A percentile compares a stretch with the other conserved stretches of the same genome.
Conservation (phyloP, 2,797 vertebrate genomes). For the Spheniscus humboldti region DNA sequence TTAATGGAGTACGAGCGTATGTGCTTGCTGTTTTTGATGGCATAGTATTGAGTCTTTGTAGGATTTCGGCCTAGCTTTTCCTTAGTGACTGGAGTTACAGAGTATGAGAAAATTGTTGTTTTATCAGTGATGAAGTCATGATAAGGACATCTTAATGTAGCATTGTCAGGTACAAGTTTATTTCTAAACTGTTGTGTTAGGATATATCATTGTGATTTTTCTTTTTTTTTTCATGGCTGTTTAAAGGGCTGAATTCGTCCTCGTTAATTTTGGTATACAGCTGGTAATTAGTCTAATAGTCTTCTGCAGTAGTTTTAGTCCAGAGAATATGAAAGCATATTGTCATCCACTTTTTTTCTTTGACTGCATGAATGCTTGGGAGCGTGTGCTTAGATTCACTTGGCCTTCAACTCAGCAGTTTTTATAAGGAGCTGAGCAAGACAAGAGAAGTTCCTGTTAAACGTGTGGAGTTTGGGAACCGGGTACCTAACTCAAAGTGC, state of each 20-base stretch:
- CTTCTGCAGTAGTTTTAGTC: neutral
- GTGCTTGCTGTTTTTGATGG: neutral
- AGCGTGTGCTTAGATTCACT: neutral
- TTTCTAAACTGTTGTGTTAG: neutral
- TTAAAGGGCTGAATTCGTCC: neutral
- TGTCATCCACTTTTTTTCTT: neutral
- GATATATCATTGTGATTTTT: neutral
- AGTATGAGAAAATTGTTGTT: neutral
- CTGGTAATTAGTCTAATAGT: neutral
- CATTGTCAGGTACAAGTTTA: neutral
- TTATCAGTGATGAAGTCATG: neutral
- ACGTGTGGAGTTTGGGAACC: neutral
- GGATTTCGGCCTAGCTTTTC: neutral
- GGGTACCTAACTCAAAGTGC: neutral
- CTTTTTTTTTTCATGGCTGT: rapidly evolving
- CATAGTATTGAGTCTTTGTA: neutral
- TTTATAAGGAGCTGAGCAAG: neutral
- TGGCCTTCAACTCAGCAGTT: neutral
- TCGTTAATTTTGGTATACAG: rapidly evolving
- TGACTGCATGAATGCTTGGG: neutral
- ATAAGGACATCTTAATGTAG: neutral
- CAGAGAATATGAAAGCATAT: neutral
- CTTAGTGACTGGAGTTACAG: neutral
- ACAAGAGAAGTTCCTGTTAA: neutral
- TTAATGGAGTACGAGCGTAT: neutral